Base-by-base conservation (phyloP, 2,888 invertebrate species). In the Drosophila paracracens region DNA sequence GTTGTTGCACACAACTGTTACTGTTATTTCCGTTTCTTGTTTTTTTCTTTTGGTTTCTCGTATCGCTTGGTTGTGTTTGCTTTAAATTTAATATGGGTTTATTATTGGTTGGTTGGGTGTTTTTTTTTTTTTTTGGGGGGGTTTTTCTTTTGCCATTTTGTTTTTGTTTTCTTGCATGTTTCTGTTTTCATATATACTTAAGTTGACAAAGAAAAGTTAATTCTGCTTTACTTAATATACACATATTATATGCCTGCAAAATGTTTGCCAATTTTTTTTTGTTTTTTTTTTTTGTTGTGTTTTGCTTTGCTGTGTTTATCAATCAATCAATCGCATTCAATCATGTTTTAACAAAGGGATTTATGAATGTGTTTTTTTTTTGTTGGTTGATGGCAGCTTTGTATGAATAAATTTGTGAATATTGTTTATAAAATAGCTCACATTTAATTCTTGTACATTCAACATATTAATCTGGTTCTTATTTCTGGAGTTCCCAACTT, bases 1-100 rank as follows among this genome's bases (percentile, higher is more conserved):
- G 81, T 77, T 83, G 85, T 73, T 83, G 74, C 83, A 68, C 85
- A 81, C 85, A 79, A 82, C 46, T 46, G 46, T 82, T 72, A 83
- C 46, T 48, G 35, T 63, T 76, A 73, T 50, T 53, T 54, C 69
- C 31, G 64, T 48, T 10, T 51, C 51, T 65, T 53, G n/a, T 4
- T 43, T 35, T 69, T 36, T 69, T 36, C 27, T 71, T 66, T 64
- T 57, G 52, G 38, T 72, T 71, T 66, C 38, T 53, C 46, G 29
- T 70, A 36, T 60, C 40, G 66, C 58, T 68, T 70, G 52, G 68
- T 63, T 60, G 36, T 51, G 36, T 51, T 61, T 66, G 38, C 25
- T 51, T 72, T 60, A 57, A 82, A 78, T 80, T 82, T 58, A 82
- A 80, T 82, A 82, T 77, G 77, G 86, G 66, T 50, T 82, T 72